Conservation (phyloP, 2,113 vertebrate genomes). For the Prionailurus viverrinus region DNA sequence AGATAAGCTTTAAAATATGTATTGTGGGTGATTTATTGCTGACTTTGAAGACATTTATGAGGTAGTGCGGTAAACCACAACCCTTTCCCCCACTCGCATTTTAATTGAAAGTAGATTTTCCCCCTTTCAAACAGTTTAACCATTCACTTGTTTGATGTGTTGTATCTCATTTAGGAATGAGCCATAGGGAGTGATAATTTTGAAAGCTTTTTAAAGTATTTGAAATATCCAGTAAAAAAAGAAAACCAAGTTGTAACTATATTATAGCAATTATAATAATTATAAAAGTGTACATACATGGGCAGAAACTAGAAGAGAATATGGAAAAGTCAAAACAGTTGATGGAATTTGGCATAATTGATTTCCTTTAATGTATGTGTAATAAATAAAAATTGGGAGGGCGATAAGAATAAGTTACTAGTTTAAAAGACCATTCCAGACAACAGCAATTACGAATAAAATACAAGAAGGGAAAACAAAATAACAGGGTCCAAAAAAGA, state of each 20-base stretch:
- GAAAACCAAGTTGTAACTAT: background rate
- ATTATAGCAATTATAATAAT: constrained; percentile 5
- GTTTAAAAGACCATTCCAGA: constrained; percentile 55
- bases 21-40: constrained; percentile 62
- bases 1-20: constrained; percentile 54
- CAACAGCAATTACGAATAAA: constrained; percentile 53
- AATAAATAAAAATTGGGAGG: constrained; percentile 24
- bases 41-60: constrained; percentile 61
- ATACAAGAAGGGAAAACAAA: background rate
- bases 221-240: constrained; percentile 32
- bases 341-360: constrained; percentile 10
- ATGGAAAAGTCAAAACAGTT: constrained; percentile 24
- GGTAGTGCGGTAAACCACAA: constrained; percentile 65
- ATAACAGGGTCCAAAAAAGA: constrained; percentile 4
- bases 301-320: constrained; percentile 22
- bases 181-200: constrained; percentile 45
- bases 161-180: constrained; percentile 64
- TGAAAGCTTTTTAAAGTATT: constrained; percentile 53
- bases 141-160: constrained; percentile 64
- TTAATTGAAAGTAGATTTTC: constrained; percentile 40
- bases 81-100: background rate
- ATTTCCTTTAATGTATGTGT: constrained; percentile 5
- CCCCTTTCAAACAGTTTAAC: constrained; percentile 22
- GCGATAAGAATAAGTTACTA: background rate
- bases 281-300: background rate